Conservation (phyloP, 2,113 vertebrate genomes). For the Elanus axillaris region DNA sequence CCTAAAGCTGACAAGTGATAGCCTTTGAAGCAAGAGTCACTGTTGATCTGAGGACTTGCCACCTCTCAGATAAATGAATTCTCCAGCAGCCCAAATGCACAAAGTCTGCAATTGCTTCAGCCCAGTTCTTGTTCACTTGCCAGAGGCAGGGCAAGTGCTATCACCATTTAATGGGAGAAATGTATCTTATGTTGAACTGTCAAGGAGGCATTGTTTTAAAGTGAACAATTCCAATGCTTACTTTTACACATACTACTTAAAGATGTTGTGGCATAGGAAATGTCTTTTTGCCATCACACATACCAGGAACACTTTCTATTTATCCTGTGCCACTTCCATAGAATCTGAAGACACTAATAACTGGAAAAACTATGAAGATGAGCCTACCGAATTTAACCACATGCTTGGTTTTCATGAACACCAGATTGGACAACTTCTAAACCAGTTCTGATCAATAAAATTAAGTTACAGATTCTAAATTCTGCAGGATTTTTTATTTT, state of each 20-base stretch:
- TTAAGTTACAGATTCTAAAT: background rate
- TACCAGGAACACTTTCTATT: background rate
- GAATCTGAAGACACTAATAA: background rate
- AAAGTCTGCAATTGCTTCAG: background rate
- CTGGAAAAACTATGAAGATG: background rate
- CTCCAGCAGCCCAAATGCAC: background rate
- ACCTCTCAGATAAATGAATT: background rate
- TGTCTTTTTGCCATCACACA: background rate
- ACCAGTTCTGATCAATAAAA: background rate
- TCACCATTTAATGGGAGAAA: background rate
- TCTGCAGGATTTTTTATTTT: background rate
- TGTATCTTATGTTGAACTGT: background rate
- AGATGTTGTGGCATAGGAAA: background rate
- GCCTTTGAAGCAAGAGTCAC: background rate
- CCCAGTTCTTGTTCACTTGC: background rate
- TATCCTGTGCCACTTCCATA: background rate
- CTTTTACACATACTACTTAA: background rate
- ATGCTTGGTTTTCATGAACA: background rate
- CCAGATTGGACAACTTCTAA: background rate
- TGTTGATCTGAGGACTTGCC: background rate
- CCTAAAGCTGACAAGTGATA: background rate
- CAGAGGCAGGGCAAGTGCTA: background rate
- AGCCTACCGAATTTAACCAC: background rate
- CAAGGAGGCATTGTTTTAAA: background rate
- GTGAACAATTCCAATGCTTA: background rate